Percentiles rank a stretch among this genome's conserved stretches.
These are phyloP conservation scores for Agriotes lineatus DNA, from an alignment of 2,888 invertebrate species.

Conservation along the genomic window DNA sequence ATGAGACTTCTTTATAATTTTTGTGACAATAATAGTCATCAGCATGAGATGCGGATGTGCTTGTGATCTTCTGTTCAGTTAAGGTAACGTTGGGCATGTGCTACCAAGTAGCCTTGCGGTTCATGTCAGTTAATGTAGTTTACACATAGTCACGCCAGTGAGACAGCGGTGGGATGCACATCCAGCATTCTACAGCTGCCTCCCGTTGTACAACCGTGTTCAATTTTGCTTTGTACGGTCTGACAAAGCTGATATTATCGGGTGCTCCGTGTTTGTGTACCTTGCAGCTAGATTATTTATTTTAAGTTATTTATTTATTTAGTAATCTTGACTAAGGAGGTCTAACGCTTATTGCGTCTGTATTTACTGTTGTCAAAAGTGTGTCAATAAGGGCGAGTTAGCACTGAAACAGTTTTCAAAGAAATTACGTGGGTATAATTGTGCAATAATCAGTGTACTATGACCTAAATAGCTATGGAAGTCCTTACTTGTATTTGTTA, in stretches of 20 bases:
- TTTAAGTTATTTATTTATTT: neutral
- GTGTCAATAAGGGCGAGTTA: no score
- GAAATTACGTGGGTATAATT: no score
- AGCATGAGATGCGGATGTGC: conserved; percentile 43
- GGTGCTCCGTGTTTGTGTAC: neutral
- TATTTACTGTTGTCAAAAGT: no score
- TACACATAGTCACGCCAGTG: no score
- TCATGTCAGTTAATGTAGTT: conserved; percentile 15
- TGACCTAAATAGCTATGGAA: no score
- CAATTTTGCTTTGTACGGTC: neutral
- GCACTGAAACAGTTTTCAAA: no score
- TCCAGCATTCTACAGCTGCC: no score
- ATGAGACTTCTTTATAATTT: conserved; percentile 37
- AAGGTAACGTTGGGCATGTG: conserved; percentile 11
- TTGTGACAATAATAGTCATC: conserved; percentile 44
- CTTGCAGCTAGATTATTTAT: neutral
- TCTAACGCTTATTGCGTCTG: no score
- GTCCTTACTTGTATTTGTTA: no score
- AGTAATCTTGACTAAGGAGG: neutral
- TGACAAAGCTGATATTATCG: conserved; percentile 6
- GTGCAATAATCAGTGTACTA: no score
- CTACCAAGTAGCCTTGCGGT: conserved; percentile 38
- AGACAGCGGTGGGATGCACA: no score
- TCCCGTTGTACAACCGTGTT: no score
- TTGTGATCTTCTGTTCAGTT: conserved; percentile 39